Evolutionary conservation across 1,140 invertebrate species (phyloP).

Genomic region (Monomorium pharaonis): DNA sequence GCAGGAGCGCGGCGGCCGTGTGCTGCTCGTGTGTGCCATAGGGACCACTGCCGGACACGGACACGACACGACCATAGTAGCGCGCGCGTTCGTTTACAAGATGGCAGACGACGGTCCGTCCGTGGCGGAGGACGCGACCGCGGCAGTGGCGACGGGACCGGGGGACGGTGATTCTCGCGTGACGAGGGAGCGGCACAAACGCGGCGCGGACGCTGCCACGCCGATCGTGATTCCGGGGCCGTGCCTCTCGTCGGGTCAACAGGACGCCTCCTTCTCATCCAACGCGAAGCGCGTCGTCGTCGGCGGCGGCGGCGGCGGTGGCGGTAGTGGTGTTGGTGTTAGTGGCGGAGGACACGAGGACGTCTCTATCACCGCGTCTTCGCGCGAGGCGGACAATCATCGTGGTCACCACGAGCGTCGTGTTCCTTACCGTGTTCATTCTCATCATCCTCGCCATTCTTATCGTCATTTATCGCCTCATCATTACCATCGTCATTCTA

Average conservation of each 20-base stretch:
- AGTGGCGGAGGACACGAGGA: conserved; percentile 28
- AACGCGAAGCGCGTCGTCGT: conserved; percentile 50
- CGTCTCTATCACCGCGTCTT: conserved; percentile 2
- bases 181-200: conserved; percentile 77
- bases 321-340: too few relatives aligned
- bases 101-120: conserved; percentile 82
- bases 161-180: conserved; percentile 73
- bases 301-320: too few relatives aligned
- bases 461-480: neutral
- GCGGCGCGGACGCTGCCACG: conserved; percentile 51
- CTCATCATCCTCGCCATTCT: neutral
- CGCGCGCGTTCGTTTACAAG: conserved; percentile 79
- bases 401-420: conserved; percentile 50
- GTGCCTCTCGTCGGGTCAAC: conserved; percentile 16
- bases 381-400: conserved; percentile 34
- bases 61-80: conserved; percentile 56
- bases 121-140: conserved; percentile 76
- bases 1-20: conserved; percentile 41
- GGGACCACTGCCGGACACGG: conserved; percentile 66
- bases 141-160: conserved; percentile 51
- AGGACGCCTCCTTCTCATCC: conserved; percentile 38
- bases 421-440: neutral
- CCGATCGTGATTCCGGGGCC: conserved; percentile 54
- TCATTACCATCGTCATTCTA: conserved; percentile 22
- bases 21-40: conserved; percentile 67